phyloP scores from a whole-genome alignment of 2,113 vertebrate genomes.

The Rynchops niger region DNA sequence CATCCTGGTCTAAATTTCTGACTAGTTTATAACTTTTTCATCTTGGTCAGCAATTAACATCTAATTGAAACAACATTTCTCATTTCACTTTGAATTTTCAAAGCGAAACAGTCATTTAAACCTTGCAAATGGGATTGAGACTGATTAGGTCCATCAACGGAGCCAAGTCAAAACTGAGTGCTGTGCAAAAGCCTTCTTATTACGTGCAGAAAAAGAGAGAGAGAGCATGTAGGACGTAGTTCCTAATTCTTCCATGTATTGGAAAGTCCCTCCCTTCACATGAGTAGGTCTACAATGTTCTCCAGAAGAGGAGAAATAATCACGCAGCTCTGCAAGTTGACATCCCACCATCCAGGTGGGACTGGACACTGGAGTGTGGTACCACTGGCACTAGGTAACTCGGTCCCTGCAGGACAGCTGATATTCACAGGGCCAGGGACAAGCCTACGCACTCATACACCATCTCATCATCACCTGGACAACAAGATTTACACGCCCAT shows the following conservation, averaged over 20 bases:
- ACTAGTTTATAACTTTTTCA: neutral
- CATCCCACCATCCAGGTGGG: neutral
- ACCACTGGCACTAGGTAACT: neutral
- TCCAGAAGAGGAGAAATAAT: neutral
- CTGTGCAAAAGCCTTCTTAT: neutral
- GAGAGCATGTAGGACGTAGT: rapidly evolving
- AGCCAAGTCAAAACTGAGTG: neutral
- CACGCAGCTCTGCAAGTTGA: neutral
- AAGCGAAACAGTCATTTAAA: neutral
- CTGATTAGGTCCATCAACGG: rapidly evolving
- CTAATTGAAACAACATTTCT: neutral
- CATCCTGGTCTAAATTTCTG: neutral
- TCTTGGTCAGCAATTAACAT: neutral
- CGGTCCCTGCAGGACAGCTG: rapidly evolving
- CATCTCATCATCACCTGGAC: neutral
- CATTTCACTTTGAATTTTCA: neutral
- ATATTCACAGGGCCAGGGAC: neutral
- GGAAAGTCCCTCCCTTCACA: neutral
- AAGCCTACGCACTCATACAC: neutral
- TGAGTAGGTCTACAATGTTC: neutral
- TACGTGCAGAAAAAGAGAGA: neutral
- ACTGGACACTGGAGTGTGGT: neutral
- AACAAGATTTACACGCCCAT: neutral
- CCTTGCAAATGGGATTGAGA: neutral
- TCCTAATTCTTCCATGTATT: neutral